A percentile compares a stretch with the other conserved stretches of the same genome.
phyloP scores from a whole-genome alignment of 2,797 vertebrate genomes.

The Yasuhikotakia modesta region DNA sequence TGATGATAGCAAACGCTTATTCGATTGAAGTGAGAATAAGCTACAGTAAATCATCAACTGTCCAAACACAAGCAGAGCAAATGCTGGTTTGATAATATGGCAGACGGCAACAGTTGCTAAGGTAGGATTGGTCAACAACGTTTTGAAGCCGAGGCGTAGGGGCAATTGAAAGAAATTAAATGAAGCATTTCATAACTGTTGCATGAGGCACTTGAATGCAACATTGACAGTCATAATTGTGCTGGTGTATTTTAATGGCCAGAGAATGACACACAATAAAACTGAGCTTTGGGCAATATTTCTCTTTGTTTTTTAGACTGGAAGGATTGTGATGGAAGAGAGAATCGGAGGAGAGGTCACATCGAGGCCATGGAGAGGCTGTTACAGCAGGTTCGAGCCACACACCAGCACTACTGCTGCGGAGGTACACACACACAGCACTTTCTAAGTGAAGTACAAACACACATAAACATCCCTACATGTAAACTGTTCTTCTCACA shows the following conservation, averaged over 20 bases:
- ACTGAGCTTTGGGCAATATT: slow-evolving; percentile 54
- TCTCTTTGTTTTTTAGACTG: slow-evolving; percentile 84
- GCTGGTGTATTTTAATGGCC: slow-evolving; percentile 26
- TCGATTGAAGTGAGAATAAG: neutral
- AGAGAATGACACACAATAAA: slow-evolving; percentile 35
- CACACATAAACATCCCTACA: neutral
- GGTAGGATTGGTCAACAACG: neutral
- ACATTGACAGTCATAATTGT: neutral
- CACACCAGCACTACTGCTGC: slow-evolving; percentile 84
- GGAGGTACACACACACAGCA: slow-evolving; percentile 74
- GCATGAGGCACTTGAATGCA: neutral
- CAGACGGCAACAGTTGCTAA: neutral
- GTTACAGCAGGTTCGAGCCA: slow-evolving; percentile 91
- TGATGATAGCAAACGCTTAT: neutral
- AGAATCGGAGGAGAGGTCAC: slow-evolving; percentile 84
- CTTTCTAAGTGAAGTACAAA: neutral
- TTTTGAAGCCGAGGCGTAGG: neutral
- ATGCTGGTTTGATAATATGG: neutral
- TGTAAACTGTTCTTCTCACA: too few relatives aligned
- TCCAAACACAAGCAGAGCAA: neutral
- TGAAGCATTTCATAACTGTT: neutral
- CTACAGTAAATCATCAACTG: neutral
- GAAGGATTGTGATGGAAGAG: slow-evolving; percentile 89
- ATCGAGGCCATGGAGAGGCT: slow-evolving; percentile 91
- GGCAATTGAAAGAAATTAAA: neutral